These are phyloP conservation scores for Dryoscopus gambensis DNA, from an alignment of 2,113 vertebrate genomes.

Conservation along the genomic window DNA sequence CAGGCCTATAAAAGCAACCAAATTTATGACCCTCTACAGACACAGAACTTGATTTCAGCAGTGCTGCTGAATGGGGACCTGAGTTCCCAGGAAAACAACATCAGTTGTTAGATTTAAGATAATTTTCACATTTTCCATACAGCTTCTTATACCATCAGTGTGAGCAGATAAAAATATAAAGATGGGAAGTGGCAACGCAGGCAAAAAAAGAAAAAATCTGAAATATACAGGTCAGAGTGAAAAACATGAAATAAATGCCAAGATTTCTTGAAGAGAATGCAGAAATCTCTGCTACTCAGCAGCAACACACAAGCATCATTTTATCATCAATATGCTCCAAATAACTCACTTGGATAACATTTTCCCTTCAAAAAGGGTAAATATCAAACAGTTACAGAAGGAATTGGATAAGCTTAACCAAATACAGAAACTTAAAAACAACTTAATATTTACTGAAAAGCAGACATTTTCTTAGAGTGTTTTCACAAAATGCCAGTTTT, in stretches of 20 bases:
- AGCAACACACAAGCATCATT: neutral
- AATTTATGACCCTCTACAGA: neutral
- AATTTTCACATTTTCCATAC: neutral
- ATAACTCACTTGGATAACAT: neutral
- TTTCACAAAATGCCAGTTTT: neutral
- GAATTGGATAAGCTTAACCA: neutral
- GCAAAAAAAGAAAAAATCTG: neutral
- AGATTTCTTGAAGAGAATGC: neutral
- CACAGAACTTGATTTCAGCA: neutral
- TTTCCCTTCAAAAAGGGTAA: neutral
- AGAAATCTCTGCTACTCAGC: neutral
- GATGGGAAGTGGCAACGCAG: neutral
- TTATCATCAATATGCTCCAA: neutral
- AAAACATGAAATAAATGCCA: neutral
- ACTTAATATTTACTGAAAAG: neutral
- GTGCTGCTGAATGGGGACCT: neutral
- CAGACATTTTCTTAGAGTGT: neutral
- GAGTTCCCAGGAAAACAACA: neutral
- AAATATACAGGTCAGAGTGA: neutral
- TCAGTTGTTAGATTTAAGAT: neutral
- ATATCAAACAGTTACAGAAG: neutral
- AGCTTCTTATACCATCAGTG: neutral
- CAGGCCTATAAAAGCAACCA: neutral
- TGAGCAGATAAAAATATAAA: neutral
- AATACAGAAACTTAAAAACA: neutral